Evolutionary conservation across 2,888 invertebrate genomes (phyloP), one percentile per base, ranked within the genome.

Genomic region (Gonocerus acuteangulatus): DNA sequence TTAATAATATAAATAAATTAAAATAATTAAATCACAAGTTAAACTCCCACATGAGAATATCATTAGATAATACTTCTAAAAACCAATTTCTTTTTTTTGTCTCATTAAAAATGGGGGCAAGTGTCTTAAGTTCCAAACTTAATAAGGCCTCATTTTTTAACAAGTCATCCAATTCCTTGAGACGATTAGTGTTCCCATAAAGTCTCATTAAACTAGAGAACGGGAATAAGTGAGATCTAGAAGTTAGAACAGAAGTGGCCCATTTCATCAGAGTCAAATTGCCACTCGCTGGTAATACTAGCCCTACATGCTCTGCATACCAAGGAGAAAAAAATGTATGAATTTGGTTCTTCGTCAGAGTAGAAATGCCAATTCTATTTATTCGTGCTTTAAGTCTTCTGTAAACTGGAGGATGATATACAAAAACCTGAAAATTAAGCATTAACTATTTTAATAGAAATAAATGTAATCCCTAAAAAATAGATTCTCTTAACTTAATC

Each of bases 1-100:
- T 27, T 27, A 27, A 27, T 4, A 27, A 27, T 6, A 27, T 27
- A 27, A 27, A 6, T 36, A 59, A 13, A 13, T n/a, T n/a, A n/a
- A n/a, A n/a, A n/a, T n/a, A 42, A 47, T 23, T 27, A 15, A 34
- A 60, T 11, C 15, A 51, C 39, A 52, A 21, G 75, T 92, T 92
- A 70, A 86, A 85, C 75, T 92, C 91, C 89, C 91, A 91, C 66
- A 92, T 77, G 75, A 89, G 89, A 74, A 90, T 82, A 76, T 87
- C 87, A 79, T 92, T 92, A 76, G 89, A 89, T 73, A 92, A 80
- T 62, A 90, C 87, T 77, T 91, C 90, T 68, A 87, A 84, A 73
- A 90, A 92, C 89, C 90, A 92, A 72, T 82, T 80, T 69, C 83
- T 80, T 73, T 88, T 87, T 42, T 80, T 78, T 2, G 78, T 79